Conservation (phyloP, 2,113 vertebrate genomes). For the Actenoides lindsayi region DNA sequence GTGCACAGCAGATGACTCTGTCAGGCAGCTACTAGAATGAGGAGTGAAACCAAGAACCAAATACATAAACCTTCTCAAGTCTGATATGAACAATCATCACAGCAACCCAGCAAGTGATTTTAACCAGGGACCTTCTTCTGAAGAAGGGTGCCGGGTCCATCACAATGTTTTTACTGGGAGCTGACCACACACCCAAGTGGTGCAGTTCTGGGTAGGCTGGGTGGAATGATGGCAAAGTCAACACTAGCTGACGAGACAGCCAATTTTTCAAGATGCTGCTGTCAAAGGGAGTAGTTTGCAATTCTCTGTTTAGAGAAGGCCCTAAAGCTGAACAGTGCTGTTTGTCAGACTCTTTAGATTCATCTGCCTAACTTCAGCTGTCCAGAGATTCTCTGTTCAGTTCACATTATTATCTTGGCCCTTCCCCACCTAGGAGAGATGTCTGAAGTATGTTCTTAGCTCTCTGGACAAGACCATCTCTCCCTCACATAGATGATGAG, state of each 20-base stretch:
- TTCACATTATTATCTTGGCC: fast-evolving
- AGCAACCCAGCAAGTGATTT: not conserved
- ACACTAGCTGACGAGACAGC: not conserved
- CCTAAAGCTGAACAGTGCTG: not conserved
- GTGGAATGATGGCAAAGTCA: not conserved
- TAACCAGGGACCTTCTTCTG: not conserved
- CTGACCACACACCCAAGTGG: not conserved
- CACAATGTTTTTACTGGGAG: fast-evolving
- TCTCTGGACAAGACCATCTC: not conserved
- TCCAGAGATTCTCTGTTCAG: not conserved
- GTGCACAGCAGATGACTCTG: not conserved
- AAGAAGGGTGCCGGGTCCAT: not conserved
- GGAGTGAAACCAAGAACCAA: not conserved
- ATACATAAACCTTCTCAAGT: not conserved
- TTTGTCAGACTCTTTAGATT: not conserved
- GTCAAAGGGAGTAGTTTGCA: not conserved
- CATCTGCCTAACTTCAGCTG: not conserved
- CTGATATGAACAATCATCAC: not conserved
- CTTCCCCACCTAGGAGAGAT: not conserved
- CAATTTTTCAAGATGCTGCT: not conserved
- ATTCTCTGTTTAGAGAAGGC: not conserved
- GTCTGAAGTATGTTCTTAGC: not conserved
- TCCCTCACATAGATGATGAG: fast-evolving
- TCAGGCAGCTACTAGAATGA: not conserved
- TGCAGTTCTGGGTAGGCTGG: not conserved